Conservation (phyloP, 2,797 vertebrate genomes). For the Sebastes kiyomatsui region DNA sequence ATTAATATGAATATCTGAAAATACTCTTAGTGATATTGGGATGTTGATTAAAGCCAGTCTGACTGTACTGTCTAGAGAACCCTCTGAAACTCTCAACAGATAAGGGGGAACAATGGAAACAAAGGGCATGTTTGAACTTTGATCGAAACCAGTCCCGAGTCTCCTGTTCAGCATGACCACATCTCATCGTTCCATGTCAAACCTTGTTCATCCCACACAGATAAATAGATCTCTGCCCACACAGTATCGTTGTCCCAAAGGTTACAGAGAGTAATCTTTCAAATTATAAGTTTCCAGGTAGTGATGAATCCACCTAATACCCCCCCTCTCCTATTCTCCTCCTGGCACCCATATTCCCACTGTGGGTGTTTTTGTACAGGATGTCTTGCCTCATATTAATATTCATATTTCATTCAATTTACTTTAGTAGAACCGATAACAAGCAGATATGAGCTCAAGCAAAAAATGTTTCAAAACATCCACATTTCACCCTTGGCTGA, state of each 20-base stretch:
- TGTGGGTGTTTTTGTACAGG: background rate
- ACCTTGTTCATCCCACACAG: background rate
- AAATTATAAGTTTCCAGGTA: background rate
- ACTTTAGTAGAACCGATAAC: background rate
- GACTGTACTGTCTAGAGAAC: background rate
- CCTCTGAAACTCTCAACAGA: background rate
- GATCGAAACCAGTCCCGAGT: background rate
- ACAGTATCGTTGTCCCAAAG: background rate
- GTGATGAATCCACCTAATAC: background rate
- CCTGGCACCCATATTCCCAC: background rate
- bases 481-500: background rate
- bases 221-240: background rate
- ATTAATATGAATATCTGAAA: background rate
- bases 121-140: background rate
- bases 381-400: background rate
- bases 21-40: background rate
- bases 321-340: background rate
- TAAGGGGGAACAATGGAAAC: too few relatives aligned
- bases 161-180: background rate
- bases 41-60: background rate
- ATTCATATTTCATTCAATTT: background rate
- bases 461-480: background rate
- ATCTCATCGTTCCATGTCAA: background rate
- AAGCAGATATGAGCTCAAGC: background rate
- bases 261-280: background rate